Conservation (phyloP, 1,140 invertebrate species). For the Bombus haemorrhoidalis region DNA sequence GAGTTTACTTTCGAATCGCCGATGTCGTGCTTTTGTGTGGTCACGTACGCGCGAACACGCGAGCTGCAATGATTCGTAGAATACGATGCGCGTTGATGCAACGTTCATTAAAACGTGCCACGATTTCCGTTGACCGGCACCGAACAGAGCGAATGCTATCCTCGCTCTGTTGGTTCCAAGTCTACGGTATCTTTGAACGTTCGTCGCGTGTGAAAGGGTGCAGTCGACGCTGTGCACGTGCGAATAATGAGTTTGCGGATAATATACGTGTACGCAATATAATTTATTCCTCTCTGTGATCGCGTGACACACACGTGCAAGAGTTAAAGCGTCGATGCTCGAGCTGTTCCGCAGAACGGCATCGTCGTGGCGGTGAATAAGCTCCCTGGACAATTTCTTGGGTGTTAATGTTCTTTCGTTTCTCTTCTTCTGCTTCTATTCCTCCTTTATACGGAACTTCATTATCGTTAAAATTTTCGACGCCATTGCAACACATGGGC, state of each 20-base stretch:
- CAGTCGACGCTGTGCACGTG: constrained; percentile 39
- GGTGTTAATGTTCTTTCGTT: not conserved
- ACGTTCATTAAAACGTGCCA: not conserved
- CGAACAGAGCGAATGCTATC: not conserved
- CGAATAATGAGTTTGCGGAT: constrained; percentile 19
- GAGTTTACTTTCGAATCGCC: not conserved
- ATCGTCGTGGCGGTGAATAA: constrained; percentile 14
- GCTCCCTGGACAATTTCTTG: constrained; percentile 2
- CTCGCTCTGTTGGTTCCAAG: constrained; percentile 7
- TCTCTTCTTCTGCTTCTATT: not conserved
- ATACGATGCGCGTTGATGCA: not conserved
- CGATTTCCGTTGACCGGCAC: not conserved
- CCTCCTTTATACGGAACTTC: not conserved
- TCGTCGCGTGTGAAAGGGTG: constrained; percentile 27
- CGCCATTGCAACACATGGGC: not conserved
- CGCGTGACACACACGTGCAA: constrained; percentile 14
- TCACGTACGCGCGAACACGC: not conserved
- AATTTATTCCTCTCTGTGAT: constrained; percentile 18
- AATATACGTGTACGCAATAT: constrained; percentile 20
- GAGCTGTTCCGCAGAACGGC: not conserved
- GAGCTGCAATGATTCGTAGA: not conserved
- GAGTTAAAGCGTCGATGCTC: not conserved
- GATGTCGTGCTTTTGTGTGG: not conserved
- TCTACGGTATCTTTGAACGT: constrained; percentile 22
- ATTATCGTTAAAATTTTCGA: not conserved